Conservation (phyloP, 2,888 invertebrate species). For the Adelognathus sp. region DNA sequence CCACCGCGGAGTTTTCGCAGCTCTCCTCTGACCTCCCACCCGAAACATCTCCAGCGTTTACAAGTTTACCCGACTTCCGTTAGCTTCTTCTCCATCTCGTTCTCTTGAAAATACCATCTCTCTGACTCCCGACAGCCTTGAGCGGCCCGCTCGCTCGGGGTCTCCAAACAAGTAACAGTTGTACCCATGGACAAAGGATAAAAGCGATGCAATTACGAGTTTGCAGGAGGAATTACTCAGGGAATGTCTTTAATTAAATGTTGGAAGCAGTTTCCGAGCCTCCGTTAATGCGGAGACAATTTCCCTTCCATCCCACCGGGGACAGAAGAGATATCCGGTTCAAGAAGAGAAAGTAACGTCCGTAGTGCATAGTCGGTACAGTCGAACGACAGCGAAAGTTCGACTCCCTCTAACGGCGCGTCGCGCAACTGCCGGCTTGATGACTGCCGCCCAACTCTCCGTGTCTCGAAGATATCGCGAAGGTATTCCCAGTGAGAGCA, state of each 20-base stretch:
- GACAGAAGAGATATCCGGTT: slow-evolving; percentile 47
- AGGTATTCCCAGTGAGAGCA: slow-evolving; percentile 16
- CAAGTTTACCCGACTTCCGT: slow-evolving; percentile 42
- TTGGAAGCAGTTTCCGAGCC: slow-evolving; percentile 78
- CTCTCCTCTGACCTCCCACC: no score
- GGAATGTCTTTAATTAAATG: slow-evolving; percentile 80
- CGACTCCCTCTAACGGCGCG: background rate
- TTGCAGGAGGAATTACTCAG: slow-evolving; percentile 76
- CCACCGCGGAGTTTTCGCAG: background rate
- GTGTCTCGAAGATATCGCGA: slow-evolving; percentile 14
- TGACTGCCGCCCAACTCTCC: slow-evolving; percentile 20
- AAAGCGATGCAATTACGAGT: slow-evolving; percentile 79
- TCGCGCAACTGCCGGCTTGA: slow-evolving; percentile 7
- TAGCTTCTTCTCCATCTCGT: slow-evolving; percentile 3
- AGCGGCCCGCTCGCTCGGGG: slow-evolving; percentile 53
- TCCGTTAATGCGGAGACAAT: slow-evolving; percentile 80
- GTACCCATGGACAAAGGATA: slow-evolving; percentile 70
- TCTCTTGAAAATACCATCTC: slow-evolving; percentile 21
- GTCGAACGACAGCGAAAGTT: background rate
- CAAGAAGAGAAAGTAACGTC: slow-evolving; percentile 73
- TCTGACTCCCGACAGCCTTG: slow-evolving; percentile 69
- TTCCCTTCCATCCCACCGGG: slow-evolving; percentile 79
- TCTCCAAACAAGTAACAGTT: slow-evolving; percentile 78
- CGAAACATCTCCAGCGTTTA: slow-evolving; percentile 38
- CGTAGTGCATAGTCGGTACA: slow-evolving; percentile 57